Base-by-base conservation (phyloP, 2,113 vertebrate genomes). In the Delphinapterus leucas region DNA sequence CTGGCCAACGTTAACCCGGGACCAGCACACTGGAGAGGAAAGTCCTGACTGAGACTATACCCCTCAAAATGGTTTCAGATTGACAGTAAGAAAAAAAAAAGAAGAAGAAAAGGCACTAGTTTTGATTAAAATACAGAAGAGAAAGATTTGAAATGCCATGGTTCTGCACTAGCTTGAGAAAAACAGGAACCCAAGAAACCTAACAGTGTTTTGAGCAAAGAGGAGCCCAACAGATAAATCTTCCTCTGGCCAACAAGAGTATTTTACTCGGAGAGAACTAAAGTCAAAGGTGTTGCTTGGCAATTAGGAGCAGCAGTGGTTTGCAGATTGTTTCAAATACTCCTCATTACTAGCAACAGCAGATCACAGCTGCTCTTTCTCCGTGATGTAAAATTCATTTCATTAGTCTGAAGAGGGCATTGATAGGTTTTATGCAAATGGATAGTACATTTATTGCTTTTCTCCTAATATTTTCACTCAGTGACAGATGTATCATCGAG, bases 261-360 rank as follows among this genome's bases (percentile, higher is more conserved):
- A 26, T 82, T 90, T 41, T 80, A 60, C 61, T 63, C 12, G 26
- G 28, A 63, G 44, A 88, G 67, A 73, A 71, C 49, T 49, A 38
- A 36, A 74, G 88, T 87, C 61, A n/a, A 1, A 18, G 76, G n/a
- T 31, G 71, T 23, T 65, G 95, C 41, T 41, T 81, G 70, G 79
- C 73, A 70, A 38, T 92, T 65, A 74, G 38, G 73, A 93, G 58
- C 77, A 5, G 13, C 73, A 36, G 36, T 53, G 49, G 47, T 90
- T 96, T 97, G 85, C 41, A 55, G 74, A 79, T 25, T 60, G 77
- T 90, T 92, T 93, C 83, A 74, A 74, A 61, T 38, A 80, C 86
- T 76, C 49, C 20, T 71, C 33, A 20, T 96, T 94, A 85, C 61
- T 61, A 60, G 60, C 44, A 95, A 86, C 96, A 47, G 68, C 18